phyloP scores from a whole-genome alignment of 2,797 vertebrate species.

The Peromyscus eremicus region DNA sequence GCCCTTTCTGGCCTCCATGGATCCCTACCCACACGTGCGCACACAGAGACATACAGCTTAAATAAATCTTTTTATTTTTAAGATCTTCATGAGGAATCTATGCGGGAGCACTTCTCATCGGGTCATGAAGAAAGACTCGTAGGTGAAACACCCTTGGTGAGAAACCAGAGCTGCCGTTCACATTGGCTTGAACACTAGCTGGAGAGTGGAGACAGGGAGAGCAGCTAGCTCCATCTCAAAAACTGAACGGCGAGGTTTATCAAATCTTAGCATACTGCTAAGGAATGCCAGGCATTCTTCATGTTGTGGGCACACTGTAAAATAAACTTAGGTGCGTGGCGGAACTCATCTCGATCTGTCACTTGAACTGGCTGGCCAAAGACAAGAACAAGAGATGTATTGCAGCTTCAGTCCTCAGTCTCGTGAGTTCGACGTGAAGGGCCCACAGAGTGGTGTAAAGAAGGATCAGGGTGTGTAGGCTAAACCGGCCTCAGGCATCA shows the following conservation, averaged over 20 bases:
- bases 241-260: not conserved
- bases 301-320: not conserved
- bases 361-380: not conserved
- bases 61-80: not conserved
- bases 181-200: not conserved
- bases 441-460: not conserved
- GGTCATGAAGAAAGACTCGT: not conserved
- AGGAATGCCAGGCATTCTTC: not conserved
- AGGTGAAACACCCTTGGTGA: not conserved
- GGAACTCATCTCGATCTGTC: not conserved
- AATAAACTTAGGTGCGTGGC: not conserved
- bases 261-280: not conserved
- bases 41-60: not conserved
- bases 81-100: not conserved
- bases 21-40: not conserved
- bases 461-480: not conserved
- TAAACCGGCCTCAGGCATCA: rapidly evolving
- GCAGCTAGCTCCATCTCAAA: not conserved
- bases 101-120: not conserved
- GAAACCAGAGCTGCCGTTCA: not conserved
- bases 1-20: not conserved
- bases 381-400: not conserved
- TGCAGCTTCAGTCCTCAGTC: not conserved
- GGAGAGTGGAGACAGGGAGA: not conserved
- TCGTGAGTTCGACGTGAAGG: not conserved